These are phyloP conservation scores for Amphipyra berbera DNA, from an alignment of 2,888 invertebrate genomes.

Conservation along the genomic window DNA sequence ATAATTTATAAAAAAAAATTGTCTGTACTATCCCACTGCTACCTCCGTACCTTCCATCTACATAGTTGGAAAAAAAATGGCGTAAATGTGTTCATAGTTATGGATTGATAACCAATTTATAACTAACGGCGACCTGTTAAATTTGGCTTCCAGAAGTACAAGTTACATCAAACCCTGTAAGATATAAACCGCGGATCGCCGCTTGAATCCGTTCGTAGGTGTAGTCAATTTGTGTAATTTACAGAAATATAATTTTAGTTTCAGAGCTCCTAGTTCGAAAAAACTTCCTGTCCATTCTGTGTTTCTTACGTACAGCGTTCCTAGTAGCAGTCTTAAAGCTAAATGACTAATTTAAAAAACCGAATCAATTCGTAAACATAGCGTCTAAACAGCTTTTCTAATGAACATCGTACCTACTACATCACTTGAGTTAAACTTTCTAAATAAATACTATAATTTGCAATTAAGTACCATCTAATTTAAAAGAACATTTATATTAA, in stretches of 20 bases:
- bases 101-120: background rate
- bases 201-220: too few species aligned
- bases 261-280: background rate
- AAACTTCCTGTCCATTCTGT: background rate
- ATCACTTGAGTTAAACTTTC: too few species aligned
- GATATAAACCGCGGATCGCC: too few species aligned
- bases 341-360: background rate
- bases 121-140: background rate
- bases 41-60: too few species aligned
- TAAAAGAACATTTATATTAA: slow-evolving; percentile 10
- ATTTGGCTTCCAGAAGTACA: background rate
- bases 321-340: background rate
- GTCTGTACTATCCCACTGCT: too few species aligned
- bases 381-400: background rate
- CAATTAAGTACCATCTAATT: background rate
- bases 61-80: background rate
- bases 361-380: background rate
- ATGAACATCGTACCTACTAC: too few species aligned
- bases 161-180: too few species aligned
- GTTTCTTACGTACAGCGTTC: background rate
- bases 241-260: background rate
- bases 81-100: background rate
- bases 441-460: slow-evolving; percentile 7
- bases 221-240: background rate
- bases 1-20: too few species aligned